phyloP scores from a whole-genome alignment of 1,140 invertebrate species.

The Drosophila rufa region DNA sequence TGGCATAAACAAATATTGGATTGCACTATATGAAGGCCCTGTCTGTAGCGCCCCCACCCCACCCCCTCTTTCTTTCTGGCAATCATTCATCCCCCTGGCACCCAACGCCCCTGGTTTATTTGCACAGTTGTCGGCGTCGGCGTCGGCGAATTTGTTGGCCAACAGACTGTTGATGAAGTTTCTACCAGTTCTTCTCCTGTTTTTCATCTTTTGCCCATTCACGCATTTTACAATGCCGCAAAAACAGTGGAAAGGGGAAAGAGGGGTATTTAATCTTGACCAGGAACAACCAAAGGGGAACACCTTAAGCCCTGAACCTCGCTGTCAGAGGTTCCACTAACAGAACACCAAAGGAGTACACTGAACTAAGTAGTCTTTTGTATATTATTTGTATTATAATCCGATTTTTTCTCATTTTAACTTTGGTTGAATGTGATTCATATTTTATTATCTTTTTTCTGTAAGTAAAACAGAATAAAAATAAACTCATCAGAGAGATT shows the following conservation, averaged over 20 bases:
- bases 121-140: constrained; percentile 75
- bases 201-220: constrained; percentile 35
- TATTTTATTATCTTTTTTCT: background rate
- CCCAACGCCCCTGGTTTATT: constrained; percentile 54
- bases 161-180: constrained; percentile 41
- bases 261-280: constrained; percentile 43
- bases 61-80: background rate
- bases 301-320: constrained; percentile 24
- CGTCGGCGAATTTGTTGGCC: constrained; percentile 63
- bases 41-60: background rate
- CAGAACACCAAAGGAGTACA: constrained; percentile 2
- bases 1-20: constrained; percentile 68
- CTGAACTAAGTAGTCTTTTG: background rate
- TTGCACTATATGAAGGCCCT: constrained; percentile 25
- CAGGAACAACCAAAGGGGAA: constrained; percentile 19
- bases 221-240: constrained; percentile 40
- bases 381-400: background rate
- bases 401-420: background rate
- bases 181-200: constrained; percentile 1
- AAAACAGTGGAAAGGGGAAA: background rate
- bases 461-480: background rate
- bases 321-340: constrained; percentile 5
- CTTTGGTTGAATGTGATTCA: background rate
- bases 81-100: constrained; percentile 3
- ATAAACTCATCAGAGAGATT: background rate